Evolutionary conservation across 1,140 invertebrate genomes (phyloP).

Genomic region (Gerris buenoi): DNA sequence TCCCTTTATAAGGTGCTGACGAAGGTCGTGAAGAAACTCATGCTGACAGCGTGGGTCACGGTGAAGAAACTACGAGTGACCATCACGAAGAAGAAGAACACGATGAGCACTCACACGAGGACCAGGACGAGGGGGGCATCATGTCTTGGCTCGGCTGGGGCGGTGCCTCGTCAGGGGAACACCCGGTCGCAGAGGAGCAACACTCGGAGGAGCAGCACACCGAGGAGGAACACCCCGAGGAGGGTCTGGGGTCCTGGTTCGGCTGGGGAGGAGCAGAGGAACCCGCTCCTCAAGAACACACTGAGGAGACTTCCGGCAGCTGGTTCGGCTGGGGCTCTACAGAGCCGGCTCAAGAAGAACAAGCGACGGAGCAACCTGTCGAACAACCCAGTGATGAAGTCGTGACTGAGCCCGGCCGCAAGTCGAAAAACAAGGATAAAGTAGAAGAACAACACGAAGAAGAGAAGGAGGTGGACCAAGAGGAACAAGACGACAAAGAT

Average conservation of each 20-base stretch:
- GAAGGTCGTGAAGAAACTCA: slow-evolving; percentile 24
- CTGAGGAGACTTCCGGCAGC: slow-evolving; percentile 17
- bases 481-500: slow-evolving; percentile 25
- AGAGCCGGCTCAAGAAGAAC: slow-evolving; percentile 25
- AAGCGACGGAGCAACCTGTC: slow-evolving; percentile 26
- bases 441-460: slow-evolving; percentile 19
- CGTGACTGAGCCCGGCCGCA: no score
- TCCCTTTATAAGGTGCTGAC: slow-evolving; percentile 28
- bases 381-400: slow-evolving; percentile 26
- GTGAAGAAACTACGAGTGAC: slow-evolving; percentile 25
- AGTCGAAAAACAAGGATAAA: slow-evolving; percentile 26
- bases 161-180: no score
- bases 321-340: slow-evolving; percentile 10
- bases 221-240: background rate
- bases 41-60: slow-evolving; percentile 26
- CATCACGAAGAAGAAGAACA: slow-evolving; percentile 12
- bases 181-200: slow-evolving; percentile 5
- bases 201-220: slow-evolving; percentile 5
- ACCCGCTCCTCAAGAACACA: slow-evolving; percentile 10
- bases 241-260: background rate
- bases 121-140: background rate
- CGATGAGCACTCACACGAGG: background rate
- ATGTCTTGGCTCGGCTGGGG: background rate
- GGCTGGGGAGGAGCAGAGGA: slow-evolving; percentile 27
- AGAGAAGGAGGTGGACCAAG: slow-evolving; percentile 6